Evolutionary conservation across 2,113 vertebrate genomes (phyloP), one percentile per base, ranked within the genome.

Genomic region (Grallaria varia): DNA sequence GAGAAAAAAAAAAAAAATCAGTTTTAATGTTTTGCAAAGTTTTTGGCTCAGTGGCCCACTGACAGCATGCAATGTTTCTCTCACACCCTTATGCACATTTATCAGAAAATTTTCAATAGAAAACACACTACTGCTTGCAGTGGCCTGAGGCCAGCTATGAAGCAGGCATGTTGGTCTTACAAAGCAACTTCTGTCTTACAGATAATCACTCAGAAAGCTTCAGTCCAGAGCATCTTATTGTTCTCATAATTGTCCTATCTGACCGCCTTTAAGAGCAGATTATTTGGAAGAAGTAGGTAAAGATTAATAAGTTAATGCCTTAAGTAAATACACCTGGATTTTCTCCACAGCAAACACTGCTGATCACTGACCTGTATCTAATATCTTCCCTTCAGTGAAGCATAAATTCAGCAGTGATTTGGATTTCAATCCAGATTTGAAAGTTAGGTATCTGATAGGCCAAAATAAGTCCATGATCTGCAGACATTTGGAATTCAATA

Each of bases 311-410:
- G 86, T 73, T 86, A 90, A 88, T 27, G 22, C 78, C 75, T 71
- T 92, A 68, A 90, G n/a, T 73, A 92, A 95, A 90, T 42, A 90
- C 75, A 96, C 85, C 79, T 92, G 84, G 76, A 47, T 33, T 91
- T 92, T 69, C 83, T 80, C 37, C 72, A n/a, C n/a, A 74, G 62
- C 53, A 93, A 81, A 78, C 49, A 55, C 23, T 28, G 17, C 42
- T 86, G 89, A 81, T 66, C 76, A 77, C 50, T 83, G 76, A 75
- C 80, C 68, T 86, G 60, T 66, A 89, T 89, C 89, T 91, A 94
- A 92, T 87, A 64, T 91, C 52, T 90, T 90, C 50, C 64, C 45
- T 71, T 84, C 80, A 67, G 50, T 63, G 59, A 86, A 89, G 68
- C 18, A 2, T 67, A 90, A 94, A 90, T 89, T 95, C 90, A 91